Base-by-base conservation (phyloP, 2,797 vertebrate species). In the Falco cherrug region DNA sequence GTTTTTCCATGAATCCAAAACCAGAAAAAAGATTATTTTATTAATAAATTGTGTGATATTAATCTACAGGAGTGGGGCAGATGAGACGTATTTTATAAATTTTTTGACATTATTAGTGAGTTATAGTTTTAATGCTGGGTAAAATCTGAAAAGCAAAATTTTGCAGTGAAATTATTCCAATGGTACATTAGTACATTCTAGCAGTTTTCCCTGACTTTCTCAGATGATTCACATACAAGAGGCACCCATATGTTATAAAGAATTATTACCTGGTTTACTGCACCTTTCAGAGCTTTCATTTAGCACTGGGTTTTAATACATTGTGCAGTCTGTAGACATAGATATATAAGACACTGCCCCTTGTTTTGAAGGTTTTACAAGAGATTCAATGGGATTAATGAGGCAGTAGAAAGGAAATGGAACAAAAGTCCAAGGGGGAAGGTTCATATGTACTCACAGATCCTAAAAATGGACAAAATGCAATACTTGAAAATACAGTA, bases 131-230 rank as follows among this genome's bases (percentile, higher is more conserved):
- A 95, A 85, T 63, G 67, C 37, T 88, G 67, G 37, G 29, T 69
- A 93, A 92, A 96, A 95, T 78, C 60, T 76, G 37, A 82, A 88
- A 9, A 94, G 89, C 20, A 83, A 82, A 80, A 54, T 53, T 4
- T 2, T 65, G 37, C 39, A 68, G 35, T 41, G 63, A 65, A 92
- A 77, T 78, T 73, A 75, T 77, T 87, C 81, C 84, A 68, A 81
- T 37, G 71, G 53, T 57, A 78, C 16, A 75, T 51, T 8, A 60
- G 33, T 25, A 63, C 31, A 56, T 61, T 90, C 87, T 45, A 71
- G 60, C 39, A 85, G 88, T 37, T 56, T 70, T 70, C 31, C 67
- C 25, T 10, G 5, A 78, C 64, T 78, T 93, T 86, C n/a, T 81
- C 39, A 81, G 69, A 26, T 70, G 16, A 45, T 39, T 43, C 41